phyloP scores from a whole-genome alignment of 2,797 vertebrate genomes.

The Geotrypetes seraphini region DNA sequence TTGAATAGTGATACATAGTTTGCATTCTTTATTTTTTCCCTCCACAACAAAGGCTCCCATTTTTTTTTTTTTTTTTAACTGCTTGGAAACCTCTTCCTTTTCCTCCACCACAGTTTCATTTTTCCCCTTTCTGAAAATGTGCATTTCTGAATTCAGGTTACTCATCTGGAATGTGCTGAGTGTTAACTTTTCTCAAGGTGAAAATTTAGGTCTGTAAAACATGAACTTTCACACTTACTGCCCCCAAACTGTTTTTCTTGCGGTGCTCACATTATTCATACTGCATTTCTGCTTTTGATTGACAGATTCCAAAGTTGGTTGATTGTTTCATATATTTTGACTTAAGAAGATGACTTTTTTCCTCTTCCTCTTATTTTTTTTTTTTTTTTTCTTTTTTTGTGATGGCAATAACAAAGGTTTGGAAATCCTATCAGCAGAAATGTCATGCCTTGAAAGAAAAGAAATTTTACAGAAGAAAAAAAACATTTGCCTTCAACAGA shows the following conservation, averaged over 20 bases:
- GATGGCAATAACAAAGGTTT: conserved; percentile 16
- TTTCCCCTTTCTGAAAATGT: not conserved
- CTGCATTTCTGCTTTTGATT: not conserved
- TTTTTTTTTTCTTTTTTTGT: not conserved
- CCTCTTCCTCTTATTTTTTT: conserved; percentile 10
- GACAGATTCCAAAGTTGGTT: conserved; percentile 3
- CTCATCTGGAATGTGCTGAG: too few relatives aligned
- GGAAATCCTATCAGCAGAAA: conserved; percentile 22
- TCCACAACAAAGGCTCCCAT: too few relatives aligned
- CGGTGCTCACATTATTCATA: not conserved
- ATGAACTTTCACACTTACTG: not conserved
- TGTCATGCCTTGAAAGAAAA: conserved; percentile 13
- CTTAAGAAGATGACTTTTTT: conserved; percentile 9
- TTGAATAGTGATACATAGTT: too few relatives aligned
- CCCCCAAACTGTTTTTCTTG: not conserved
- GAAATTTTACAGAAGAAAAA: conserved; percentile 1
- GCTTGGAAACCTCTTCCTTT: too few relatives aligned
- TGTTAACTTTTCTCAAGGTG: too few relatives aligned
- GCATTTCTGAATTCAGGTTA: not conserved
- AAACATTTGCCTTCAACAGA: conserved; percentile 13
- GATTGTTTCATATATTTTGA: conserved; percentile 5
- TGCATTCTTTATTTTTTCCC: too few relatives aligned
- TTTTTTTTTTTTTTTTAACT: too few relatives aligned
- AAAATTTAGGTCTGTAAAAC: too few relatives aligned
- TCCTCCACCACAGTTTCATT: not conserved